A percentile compares a stretch with the other conserved stretches of the same genome.
These are phyloP conservation scores for Heliocidaris tuberculata DNA, from an alignment of 35 echinoderm and acorn worm genomes.

Conservation along the genomic window DNA sequence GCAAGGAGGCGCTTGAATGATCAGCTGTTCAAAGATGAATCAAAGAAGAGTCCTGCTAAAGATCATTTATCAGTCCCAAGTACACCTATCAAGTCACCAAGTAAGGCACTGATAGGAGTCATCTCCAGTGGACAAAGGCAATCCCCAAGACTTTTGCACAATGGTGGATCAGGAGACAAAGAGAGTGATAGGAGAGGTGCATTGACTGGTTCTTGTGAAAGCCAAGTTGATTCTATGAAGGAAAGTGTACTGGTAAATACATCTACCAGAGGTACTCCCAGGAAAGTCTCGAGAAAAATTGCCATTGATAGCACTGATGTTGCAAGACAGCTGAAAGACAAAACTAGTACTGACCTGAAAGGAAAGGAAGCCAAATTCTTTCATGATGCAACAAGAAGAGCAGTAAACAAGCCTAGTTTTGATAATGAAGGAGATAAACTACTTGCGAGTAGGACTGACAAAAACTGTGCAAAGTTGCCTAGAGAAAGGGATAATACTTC, in stretches of 20 bases:
- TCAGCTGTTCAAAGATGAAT: background rate
- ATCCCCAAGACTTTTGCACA: slow-evolving; percentile 1
- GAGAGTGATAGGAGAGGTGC: background rate
- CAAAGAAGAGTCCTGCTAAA: background rate
- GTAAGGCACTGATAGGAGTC: background rate
- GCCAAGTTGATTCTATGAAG: background rate
- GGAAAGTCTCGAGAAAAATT: background rate
- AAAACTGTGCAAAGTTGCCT: background rate
- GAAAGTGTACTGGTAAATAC: background rate
- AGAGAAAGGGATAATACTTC: background rate
- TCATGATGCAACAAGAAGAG: background rate
- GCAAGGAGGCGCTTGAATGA: slow-evolving; percentile 32
- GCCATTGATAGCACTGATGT: background rate
- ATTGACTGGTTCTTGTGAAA: background rate
- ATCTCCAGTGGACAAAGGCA: background rate
- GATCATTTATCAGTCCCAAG: background rate
- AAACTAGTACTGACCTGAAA: background rate
- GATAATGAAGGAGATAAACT: background rate
- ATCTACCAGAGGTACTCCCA: background rate
- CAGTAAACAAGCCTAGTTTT: background rate
- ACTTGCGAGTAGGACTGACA: background rate
- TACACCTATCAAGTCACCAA: background rate
- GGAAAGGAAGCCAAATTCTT: background rate
- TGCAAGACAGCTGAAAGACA: background rate
- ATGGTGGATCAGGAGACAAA: background rate